Conservation (phyloP, 92 coral and sea anemone species). For the Scolanthus callimorphus region DNA sequence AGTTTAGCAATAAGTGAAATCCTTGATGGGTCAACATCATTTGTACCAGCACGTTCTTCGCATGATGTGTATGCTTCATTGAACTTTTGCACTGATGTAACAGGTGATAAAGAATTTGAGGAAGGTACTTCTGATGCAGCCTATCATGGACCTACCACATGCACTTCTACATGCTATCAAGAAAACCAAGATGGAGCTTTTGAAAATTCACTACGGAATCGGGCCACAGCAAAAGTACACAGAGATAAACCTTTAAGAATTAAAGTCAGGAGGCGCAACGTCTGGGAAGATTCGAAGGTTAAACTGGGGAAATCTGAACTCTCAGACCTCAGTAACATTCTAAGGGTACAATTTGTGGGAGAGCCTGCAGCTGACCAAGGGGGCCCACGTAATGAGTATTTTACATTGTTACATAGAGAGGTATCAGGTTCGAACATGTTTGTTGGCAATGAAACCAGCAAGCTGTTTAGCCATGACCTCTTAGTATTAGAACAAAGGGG, state of each 20-base stretch:
- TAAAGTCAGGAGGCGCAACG: too few species aligned
- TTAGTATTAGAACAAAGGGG: too few species aligned
- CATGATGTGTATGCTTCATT: slow-evolving; percentile 35
- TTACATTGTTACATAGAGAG: too few species aligned
- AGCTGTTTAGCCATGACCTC: too few species aligned
- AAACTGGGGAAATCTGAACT: too few species aligned
- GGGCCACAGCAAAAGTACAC: slow-evolving; percentile 24
- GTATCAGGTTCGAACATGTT: too few species aligned
- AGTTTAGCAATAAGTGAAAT: slow-evolving; percentile 21
- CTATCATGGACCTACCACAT: slow-evolving; percentile 12
- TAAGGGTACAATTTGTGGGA: too few species aligned
- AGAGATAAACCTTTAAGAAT: slow-evolving; percentile 33
- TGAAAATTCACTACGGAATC: slow-evolving; percentile 11
- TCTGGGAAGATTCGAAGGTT: too few species aligned
- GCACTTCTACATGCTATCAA: slow-evolving; percentile 5
- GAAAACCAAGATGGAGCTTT: slow-evolving; percentile 10
- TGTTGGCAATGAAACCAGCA: too few species aligned
- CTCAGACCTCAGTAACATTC: too few species aligned
- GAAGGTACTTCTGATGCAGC: slow-evolving; percentile 6
- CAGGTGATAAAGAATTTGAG: slow-evolving; percentile 22
- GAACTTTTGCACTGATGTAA: slow-evolving; percentile 32
- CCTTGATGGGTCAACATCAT: slow-evolving; percentile 11
- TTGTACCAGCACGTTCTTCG: slow-evolving; percentile 20
- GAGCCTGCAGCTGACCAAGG: too few species aligned
- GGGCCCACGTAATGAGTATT: too few species aligned